Conservation (phyloP, 1,140 invertebrate genomes). For the Thalassaphorura encarpata region DNA sequence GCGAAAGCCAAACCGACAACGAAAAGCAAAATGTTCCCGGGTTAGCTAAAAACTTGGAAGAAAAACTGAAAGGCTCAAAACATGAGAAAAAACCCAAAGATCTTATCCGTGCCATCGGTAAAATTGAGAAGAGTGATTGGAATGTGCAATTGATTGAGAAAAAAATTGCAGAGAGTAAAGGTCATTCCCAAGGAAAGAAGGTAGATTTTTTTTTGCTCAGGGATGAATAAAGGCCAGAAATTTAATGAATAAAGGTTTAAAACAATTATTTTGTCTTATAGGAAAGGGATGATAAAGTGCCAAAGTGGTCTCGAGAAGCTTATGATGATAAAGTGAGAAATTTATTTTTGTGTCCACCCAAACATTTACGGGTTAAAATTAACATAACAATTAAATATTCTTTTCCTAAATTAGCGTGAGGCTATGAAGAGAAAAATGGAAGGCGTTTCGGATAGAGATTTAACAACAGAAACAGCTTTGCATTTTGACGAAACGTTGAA, state of each 20-base stretch:
- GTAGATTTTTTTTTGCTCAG: too few relatives aligned
- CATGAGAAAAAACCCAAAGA: slow-evolving; percentile 71
- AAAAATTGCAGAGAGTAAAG: slow-evolving; percentile 75
- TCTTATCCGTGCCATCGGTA: slow-evolving; percentile 71
- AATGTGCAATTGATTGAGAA: slow-evolving; percentile 83
- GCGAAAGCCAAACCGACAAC: slow-evolving; percentile 37
- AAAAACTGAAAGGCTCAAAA: slow-evolving; percentile 50
- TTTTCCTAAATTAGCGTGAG: slow-evolving; percentile 51
- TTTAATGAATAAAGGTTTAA: too few relatives aligned
- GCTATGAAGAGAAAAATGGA: slow-evolving; percentile 66
- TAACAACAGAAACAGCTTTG: slow-evolving; percentile 11
- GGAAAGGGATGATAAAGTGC: slow-evolving; percentile 68
- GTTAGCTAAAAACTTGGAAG: slow-evolving; percentile 56
- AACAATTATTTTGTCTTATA: too few relatives aligned
- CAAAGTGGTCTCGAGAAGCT: slow-evolving; percentile 79
- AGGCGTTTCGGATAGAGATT: slow-evolving; percentile 36
- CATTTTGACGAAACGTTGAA: slow-evolving; percentile 67
- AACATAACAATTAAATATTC: background rate
- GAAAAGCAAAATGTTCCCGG: slow-evolving; percentile 56
- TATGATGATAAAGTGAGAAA: slow-evolving; percentile 41
- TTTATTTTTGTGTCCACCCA: background rate
- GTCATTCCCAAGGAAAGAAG: slow-evolving; percentile 43
- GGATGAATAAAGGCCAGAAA: too few relatives aligned
- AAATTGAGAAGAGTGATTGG: slow-evolving; percentile 84
- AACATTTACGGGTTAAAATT: background rate